Percentiles rank a stretch among this genome's conserved stretches.
Conservation (phyloP, 2,113 vertebrate genomes). For the Nothoprocta perdicaria region DNA sequence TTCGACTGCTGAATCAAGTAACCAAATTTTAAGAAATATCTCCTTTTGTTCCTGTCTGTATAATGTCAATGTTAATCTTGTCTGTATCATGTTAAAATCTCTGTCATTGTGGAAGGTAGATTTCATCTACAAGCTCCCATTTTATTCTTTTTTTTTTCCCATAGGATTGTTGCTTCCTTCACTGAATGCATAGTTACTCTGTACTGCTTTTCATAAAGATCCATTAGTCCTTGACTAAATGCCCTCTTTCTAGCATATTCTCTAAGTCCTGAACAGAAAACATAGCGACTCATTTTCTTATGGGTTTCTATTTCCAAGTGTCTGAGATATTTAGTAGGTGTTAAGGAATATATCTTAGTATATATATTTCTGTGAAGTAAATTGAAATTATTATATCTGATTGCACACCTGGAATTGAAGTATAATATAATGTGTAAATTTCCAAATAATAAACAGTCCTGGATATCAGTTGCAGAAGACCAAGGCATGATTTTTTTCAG, state of each 20-base stretch:
- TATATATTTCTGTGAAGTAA: background rate
- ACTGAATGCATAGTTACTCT: background rate
- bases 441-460: background rate
- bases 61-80: background rate
- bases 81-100: background rate
- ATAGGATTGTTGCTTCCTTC: background rate
- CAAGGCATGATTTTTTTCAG: background rate
- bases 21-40: background rate
- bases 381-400: background rate
- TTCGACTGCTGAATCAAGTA: constrained; percentile 9
- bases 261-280: background rate
- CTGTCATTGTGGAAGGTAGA: background rate
- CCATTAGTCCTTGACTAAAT: background rate
- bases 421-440: background rate
- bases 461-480: background rate
- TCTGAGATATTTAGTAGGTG: background rate
- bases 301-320: background rate
- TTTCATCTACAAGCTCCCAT: background rate
- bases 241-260: background rate
- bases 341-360: background rate
- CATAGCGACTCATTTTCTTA: background rate
- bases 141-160: background rate
- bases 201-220: background rate
- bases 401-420: background rate
- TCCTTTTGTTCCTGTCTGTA: background rate